Percentiles rank a stretch among this genome's conserved stretches.
These are phyloP conservation scores for Ophion costatus DNA, from an alignment of 2,888 invertebrate species.

Conservation along the genomic window DNA sequence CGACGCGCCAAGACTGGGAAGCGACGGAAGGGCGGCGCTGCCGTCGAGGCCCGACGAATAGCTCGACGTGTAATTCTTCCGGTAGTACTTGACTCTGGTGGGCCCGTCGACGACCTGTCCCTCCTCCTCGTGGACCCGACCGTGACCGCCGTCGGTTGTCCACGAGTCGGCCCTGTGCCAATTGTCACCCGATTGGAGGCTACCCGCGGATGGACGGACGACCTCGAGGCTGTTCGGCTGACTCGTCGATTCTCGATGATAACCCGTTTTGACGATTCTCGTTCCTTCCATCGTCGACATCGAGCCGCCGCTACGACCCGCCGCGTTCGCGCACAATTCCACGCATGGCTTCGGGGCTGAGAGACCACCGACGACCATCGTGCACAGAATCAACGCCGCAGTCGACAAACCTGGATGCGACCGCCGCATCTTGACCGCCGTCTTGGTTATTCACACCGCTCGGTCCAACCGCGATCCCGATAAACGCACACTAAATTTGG, in stretches of 20 bases:
- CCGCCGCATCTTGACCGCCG: conserved; percentile 41
- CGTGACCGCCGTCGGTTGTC: conserved; percentile 61
- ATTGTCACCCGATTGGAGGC: conserved; percentile 40
- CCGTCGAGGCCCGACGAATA: conserved; percentile 74
- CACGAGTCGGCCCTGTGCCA: conserved; percentile 65
- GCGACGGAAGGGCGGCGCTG: conserved; percentile 34
- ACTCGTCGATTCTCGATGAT: conserved; percentile 5
- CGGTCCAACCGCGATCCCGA: not conserved
- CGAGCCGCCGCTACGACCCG: conserved; percentile 17
- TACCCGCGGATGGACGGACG: not conserved
- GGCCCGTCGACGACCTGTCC: conserved; percentile 70
- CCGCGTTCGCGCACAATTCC: conserved; percentile 65
- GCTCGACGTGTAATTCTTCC: conserved; percentile 76
- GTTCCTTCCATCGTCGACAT: not conserved
- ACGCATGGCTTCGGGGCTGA: conserved; percentile 71
- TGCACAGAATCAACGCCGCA: conserved; percentile 67
- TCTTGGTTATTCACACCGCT: not conserved
- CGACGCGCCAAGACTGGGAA: not conserved
- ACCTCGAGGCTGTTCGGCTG: not conserved
- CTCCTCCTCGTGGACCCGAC: conserved; percentile 66
- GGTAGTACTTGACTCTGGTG: conserved; percentile 74
- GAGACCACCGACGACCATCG: conserved; percentile 68
- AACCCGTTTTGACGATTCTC: not conserved
- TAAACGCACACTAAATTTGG: not conserved
- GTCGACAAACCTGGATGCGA: conserved; percentile 63